Conservation (phyloP, 2,888 invertebrate species). For the Sisyra terminalis region DNA sequence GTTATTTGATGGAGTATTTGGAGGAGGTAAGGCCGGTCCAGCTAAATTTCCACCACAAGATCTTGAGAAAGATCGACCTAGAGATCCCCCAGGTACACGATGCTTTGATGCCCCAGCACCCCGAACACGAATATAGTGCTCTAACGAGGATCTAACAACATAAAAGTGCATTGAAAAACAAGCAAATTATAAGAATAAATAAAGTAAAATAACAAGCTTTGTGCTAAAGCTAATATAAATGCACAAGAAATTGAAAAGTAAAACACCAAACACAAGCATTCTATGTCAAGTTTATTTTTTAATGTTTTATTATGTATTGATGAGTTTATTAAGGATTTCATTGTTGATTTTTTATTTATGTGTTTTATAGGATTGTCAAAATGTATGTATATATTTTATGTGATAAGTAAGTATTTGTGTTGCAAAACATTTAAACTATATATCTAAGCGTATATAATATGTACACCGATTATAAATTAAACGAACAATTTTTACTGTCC, state of each 20-base stretch:
- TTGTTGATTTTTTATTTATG: no score
- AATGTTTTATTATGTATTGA: no score
- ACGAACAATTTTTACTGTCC: no score
- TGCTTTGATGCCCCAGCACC: constrained; percentile 41
- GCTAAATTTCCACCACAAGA: constrained; percentile 40
- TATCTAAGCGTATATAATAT: no score
- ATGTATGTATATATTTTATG: no score
- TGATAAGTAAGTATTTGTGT: no score
- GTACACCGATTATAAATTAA: no score
- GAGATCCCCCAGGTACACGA: constrained; percentile 43
- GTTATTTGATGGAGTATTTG: constrained; percentile 20
- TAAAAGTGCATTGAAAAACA: constrained; percentile 20
- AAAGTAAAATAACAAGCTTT: constrained; percentile 14
- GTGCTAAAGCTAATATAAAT: constrained; percentile 1
- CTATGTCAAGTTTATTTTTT: constrained; percentile 3
- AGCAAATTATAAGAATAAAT: constrained; percentile 13
- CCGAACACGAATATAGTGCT: constrained; percentile 36
- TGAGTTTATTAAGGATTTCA: no score
- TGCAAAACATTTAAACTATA: no score
- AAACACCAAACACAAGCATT: constrained; percentile 4
- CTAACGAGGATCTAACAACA: constrained; percentile 29
- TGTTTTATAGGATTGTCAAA: no score
- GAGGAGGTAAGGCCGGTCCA: constrained; percentile 16
- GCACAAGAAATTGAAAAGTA: not conserved
- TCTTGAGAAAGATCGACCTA: constrained; percentile 46